Base-by-base conservation (phyloP, 2,888 invertebrate species). In the Ophonus ardosiacus region DNA sequence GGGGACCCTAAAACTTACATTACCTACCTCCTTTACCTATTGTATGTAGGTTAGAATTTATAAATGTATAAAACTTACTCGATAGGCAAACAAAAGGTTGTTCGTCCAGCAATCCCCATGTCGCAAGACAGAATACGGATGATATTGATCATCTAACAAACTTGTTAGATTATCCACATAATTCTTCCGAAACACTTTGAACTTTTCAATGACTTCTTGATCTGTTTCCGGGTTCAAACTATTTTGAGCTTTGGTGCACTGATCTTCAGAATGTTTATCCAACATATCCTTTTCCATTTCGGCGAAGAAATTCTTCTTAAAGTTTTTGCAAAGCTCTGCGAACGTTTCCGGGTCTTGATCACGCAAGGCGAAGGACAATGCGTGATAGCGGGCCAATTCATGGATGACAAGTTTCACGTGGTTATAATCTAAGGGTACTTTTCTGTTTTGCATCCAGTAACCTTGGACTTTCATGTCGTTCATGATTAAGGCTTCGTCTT, bases 301-400 rank as follows among this genome's bases (percentile, higher is more conserved):
- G 0, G 51, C 61, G 68, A 88, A 88, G 63, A 88, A 86, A 7
- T 56, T 78, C 31, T 88, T 87, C 0, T 85, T 31, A 63, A 86
- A 65, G 8, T 86, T 86, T 24, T 85, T 83, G 3, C 63, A 76
- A 6, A 89, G 40, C 63, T 87, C 83, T 10, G 87, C 81, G 82
- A 88, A 89, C 24, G 85, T 63, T 80, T 89, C 86, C 0, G 88
- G 88, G 21, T 88, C 80, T 65, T 88, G 87, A 63, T 89, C 86
- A 24, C 87, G 88, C 61, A 90, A 84, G 0, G 88, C 90, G 17
- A 88, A 88, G 1, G 89, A 89, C 1, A 89, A 82, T 0, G 89
- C 88, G 84, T 90, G 90, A 17, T 89, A 88, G 78, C 88, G 89
- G 0, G 88, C 90, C 63, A 89, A 89, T 68, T 89, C 88, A 8